Evolutionary conservation across 2,797 vertebrate genomes (phyloP).

Genomic region (Enteromius trimaculatus): DNA sequence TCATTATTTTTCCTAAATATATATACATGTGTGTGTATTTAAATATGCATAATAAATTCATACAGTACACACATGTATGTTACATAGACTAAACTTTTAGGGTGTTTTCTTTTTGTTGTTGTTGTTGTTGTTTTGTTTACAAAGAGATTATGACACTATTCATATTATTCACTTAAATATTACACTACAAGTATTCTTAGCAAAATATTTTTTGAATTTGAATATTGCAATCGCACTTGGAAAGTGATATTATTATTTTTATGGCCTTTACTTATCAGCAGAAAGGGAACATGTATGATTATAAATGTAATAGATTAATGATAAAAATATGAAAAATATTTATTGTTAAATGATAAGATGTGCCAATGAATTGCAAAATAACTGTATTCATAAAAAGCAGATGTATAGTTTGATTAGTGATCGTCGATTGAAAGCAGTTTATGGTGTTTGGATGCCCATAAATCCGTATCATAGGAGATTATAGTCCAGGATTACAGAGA

Average conservation of each 20-base stretch:
- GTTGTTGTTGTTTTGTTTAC: neutral
- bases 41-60: too few species aligned
- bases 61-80: too few species aligned
- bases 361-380: too few species aligned
- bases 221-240: neutral
- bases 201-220: neutral
- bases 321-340: neutral
- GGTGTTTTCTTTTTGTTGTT: too few species aligned
- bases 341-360: neutral
- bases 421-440: neutral
- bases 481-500: conserved; percentile 5
- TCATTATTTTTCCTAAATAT: too few species aligned
- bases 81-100: too few species aligned
- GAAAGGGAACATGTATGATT: neutral
- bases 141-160: neutral
- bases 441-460: neutral
- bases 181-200: neutral
- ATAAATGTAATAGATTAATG: neutral
- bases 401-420: neutral
- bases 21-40: too few species aligned
- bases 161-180: neutral
- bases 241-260: neutral
- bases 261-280: neutral
- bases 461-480: conserved; percentile 13
- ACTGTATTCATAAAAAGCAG: neutral